A percentile compares a stretch with the other conserved stretches of the same genome.
Evolutionary conservation across 2,113 vertebrate genomes (phyloP).

Genomic region (Strix aluco): DNA sequence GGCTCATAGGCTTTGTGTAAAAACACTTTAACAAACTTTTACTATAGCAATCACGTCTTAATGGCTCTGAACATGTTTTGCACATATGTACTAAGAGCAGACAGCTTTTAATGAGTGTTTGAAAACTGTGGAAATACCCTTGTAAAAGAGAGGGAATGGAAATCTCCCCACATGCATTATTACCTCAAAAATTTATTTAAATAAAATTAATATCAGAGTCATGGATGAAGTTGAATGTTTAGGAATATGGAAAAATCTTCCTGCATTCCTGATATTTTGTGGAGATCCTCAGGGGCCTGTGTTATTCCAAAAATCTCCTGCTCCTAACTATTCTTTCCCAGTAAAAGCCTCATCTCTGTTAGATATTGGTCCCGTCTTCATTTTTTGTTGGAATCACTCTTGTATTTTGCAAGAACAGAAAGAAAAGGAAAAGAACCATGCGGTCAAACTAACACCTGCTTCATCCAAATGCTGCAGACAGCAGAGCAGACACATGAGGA

Average conservation of each 20-base stretch:
- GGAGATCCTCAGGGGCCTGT: not conserved
- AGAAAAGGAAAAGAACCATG: not conserved
- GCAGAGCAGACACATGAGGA: not conserved
- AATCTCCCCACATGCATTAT: not conserved
- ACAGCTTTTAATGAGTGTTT: not conserved
- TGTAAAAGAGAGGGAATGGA: not conserved
- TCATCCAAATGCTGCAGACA: not conserved
- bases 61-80: not conserved
- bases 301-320: not conserved
- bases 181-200: not conserved
- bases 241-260: not conserved
- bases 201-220: not conserved
- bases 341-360: not conserved
- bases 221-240: not conserved
- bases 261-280: not conserved
- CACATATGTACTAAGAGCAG: not conserved
- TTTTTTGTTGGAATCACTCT: not conserved
- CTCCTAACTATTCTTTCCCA: not conserved
- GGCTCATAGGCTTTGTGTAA: not conserved
- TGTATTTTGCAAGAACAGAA: not conserved
- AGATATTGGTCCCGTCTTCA: not conserved
- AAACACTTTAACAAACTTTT: not conserved
- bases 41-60: not conserved
- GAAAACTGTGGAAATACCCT: not conserved
- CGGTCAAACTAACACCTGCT: not conserved